phyloP scores from a whole-genome alignment of 2,113 vertebrate species.

The Grallaria varia region DNA sequence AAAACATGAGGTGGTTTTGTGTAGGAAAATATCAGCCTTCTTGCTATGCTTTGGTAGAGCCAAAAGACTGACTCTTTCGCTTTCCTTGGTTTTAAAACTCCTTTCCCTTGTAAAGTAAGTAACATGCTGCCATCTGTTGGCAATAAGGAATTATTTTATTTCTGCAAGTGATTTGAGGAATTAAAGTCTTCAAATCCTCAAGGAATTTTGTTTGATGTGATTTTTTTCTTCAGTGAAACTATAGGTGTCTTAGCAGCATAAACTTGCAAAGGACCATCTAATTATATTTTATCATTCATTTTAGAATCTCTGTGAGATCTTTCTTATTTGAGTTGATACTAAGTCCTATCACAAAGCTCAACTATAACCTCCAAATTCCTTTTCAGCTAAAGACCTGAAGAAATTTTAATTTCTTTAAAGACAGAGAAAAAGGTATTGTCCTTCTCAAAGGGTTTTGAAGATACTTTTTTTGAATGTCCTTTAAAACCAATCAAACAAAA shows the following conservation, averaged over 20 bases:
- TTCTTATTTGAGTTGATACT: background rate
- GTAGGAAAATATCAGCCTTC: background rate
- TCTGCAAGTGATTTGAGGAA: background rate
- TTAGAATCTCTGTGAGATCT: background rate
- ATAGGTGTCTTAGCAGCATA: background rate
- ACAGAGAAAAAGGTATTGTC: background rate
- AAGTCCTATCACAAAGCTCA: background rate
- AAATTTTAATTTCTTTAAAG: background rate
- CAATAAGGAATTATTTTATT: background rate
- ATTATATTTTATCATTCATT: background rate
- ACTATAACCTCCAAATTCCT: background rate
- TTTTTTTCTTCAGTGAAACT: background rate
- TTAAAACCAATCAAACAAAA: background rate
- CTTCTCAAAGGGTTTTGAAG: background rate
- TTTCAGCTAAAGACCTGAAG: background rate
- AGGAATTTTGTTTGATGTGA: background rate
- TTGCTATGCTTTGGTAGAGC: background rate
- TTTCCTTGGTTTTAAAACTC: background rate
- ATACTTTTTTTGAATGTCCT: background rate
- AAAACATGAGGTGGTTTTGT: constrained; percentile 1
- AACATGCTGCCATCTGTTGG: constrained; percentile 60
- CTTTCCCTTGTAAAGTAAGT: background rate
- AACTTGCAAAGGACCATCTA: background rate
- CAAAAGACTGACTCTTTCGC: background rate
- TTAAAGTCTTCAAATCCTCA: background rate